Conservation (phyloP, 2,797 vertebrate species). For the Sebastes nivosus region DNA sequence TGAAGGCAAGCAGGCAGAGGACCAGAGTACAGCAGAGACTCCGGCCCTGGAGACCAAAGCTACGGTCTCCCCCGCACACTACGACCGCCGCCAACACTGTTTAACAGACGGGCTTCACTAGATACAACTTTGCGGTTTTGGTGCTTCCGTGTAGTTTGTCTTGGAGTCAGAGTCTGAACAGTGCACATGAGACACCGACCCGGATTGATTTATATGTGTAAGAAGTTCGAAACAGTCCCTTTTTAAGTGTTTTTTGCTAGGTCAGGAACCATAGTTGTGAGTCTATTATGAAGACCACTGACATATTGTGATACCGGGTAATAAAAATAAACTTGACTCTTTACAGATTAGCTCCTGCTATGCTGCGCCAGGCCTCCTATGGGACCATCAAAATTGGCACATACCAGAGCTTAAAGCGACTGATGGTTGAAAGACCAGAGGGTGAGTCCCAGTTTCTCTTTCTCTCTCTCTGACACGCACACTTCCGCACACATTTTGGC, state of each 20-base stretch:
- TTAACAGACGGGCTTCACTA: too few species aligned
- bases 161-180: too few species aligned
- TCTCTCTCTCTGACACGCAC: not conserved
- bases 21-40: too few species aligned
- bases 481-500: not conserved
- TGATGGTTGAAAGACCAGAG: slow-evolving; percentile 92
- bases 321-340: not conserved
- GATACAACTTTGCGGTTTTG: too few species aligned
- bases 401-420: slow-evolving; percentile 93
- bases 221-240: too few species aligned
- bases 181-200: too few species aligned
- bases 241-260: too few species aligned
- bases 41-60: too few species aligned
- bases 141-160: too few species aligned
- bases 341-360: slow-evolving; percentile 90
- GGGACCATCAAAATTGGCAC: slow-evolving; percentile 98
- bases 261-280: not conserved
- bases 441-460: slow-evolving; percentile 78
- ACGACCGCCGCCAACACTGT: too few species aligned
- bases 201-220: too few species aligned
- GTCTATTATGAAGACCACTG: not conserved
- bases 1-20: too few species aligned
- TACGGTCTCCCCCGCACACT: fast-evolving
- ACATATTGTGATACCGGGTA: not conserved
- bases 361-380: slow-evolving; percentile 94